Conservation (phyloP, 2,113 vertebrate genomes). For the Zosterops hypoxanthus region DNA sequence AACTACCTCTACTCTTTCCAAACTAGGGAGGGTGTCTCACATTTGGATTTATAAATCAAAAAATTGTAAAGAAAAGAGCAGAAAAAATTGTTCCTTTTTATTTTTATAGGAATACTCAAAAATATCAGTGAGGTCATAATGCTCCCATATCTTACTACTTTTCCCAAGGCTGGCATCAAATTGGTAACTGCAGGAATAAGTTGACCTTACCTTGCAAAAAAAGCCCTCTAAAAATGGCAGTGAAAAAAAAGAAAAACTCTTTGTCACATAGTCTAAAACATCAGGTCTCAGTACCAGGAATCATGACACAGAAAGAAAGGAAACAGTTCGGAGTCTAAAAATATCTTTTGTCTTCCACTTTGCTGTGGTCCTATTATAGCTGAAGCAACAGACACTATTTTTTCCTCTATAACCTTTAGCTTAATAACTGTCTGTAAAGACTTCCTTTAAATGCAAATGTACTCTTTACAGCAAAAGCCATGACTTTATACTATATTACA, state of each 20-base stretch:
- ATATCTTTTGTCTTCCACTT: constrained; percentile 57
- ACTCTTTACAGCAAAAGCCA: constrained; percentile 8
- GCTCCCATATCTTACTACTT: neutral
- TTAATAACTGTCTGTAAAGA: constrained; percentile 13
- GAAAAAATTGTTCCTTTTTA: neutral
- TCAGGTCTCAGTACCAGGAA: constrained; percentile 20
- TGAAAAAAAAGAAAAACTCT: neutral
- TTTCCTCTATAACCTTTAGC: constrained; percentile 27
- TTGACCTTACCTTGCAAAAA: neutral
- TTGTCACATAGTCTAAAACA: constrained; percentile 4
- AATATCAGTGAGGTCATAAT: neutral
- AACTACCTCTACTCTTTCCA: neutral
- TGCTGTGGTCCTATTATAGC: neutral
- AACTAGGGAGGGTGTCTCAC: neutral
- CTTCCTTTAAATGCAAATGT: constrained; percentile 51
- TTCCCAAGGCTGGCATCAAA: neutral
- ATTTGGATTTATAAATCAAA: neutral
- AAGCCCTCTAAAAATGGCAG: neutral
- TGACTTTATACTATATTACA: neutral
- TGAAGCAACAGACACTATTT: constrained; percentile 13
- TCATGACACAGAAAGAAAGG: constrained; percentile 55
- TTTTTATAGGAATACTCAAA: neutral
- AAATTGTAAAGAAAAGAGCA: neutral
- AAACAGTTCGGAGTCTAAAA: constrained; percentile 35
- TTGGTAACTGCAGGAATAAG: neutral